Evolutionary conservation across 1,140 invertebrate species (phyloP), one percentile per base, ranked within the genome.

Genomic region (Drosophila jambulina): DNA sequence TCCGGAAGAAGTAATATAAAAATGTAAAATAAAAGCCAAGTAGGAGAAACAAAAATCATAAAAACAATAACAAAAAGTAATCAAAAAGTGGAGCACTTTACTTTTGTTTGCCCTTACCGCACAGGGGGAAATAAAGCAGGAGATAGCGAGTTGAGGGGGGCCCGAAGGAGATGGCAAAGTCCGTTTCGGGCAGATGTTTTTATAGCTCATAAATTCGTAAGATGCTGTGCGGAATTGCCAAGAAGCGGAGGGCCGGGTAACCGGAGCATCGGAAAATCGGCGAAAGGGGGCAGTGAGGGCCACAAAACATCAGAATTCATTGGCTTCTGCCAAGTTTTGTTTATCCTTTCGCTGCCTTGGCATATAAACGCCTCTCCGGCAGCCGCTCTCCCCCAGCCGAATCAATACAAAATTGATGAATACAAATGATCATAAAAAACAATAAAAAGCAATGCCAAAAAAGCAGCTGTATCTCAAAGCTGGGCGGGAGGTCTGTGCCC

Each of bases 361-460:
- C 79, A 67, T 64, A 79, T 76, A 80, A 75, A 76, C 54, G 71
- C 57, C n/a, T 51, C 51, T 38, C 9, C 17, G 12, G n/a, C 34
- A 5, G 32, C 23, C 23, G 42, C 19, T 36, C 23, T n/a, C 32
- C 48, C 56, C 58, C 25, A 38, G 46, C 69, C 78, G 69, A 91
- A 88, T 84, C 87, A 91, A 87, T 87, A 87, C 87, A 79, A 87
- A 84, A 91, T 91, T 91, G 87, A 91, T 91, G 83, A 91, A 91
- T 91, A 91, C 80, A 87, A 87, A 91, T 91, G 87, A 87, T 88
- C 87, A 91, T 91, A 91, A 91, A 91, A 91, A 90, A 90, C 85
- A 90, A 91, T 91, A 91, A 91, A 91, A 91, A 81, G 60, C 81
- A 87, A 82, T 91, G 78, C 88, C 80, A 88, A 87, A 88, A 62